A percentile compares a stretch with the other conserved stretches of the same genome.
These are phyloP conservation scores for Caenorhabditis wallacei DNA, from an alignment of 2,888 invertebrate species.

Conservation along the genomic window DNA sequence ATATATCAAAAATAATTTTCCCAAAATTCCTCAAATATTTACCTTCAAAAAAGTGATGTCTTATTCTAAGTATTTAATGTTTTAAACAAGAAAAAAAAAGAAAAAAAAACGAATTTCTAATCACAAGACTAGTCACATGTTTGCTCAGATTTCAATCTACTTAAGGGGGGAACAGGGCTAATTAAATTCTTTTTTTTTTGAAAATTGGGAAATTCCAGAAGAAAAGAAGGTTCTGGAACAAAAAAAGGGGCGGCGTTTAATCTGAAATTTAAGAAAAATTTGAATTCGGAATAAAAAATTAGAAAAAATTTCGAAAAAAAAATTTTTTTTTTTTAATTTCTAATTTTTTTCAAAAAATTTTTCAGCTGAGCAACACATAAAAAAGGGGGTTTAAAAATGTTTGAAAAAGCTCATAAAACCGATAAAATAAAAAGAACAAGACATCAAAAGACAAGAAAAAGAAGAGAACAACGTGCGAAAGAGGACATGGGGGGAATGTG, in stretches of 20 bases:
- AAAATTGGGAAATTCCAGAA: constrained; percentile 1
- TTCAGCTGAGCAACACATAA: too few relatives aligned
- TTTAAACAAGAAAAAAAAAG: not conserved
- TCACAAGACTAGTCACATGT: not conserved
- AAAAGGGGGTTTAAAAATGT: too few relatives aligned
- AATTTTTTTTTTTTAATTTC: too few relatives aligned
- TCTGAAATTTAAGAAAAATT: too few relatives aligned
- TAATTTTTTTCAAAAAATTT: not conserved
- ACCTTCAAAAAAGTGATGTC: not conserved
- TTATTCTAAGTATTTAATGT: not conserved
- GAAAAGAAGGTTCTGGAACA: too few relatives aligned
- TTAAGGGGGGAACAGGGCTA: not conserved
- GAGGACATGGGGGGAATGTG: constrained; percentile 2
- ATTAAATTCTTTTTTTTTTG: not conserved
- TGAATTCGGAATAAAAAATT: too few relatives aligned
- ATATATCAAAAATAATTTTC: too few relatives aligned
- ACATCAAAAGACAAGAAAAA: constrained; percentile 11
- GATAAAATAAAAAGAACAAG: constrained; percentile 13
- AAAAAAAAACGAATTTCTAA: too few relatives aligned
- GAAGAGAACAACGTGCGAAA: constrained; percentile 37
- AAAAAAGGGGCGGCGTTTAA: too few relatives aligned
- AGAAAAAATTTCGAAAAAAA: too few relatives aligned
- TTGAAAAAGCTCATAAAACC: too few relatives aligned
- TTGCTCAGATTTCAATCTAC: not conserved
- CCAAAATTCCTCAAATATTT: not conserved